Conservation (phyloP, 1,140 invertebrate genomes). For the Pemphigus obesinymphae region DNA sequence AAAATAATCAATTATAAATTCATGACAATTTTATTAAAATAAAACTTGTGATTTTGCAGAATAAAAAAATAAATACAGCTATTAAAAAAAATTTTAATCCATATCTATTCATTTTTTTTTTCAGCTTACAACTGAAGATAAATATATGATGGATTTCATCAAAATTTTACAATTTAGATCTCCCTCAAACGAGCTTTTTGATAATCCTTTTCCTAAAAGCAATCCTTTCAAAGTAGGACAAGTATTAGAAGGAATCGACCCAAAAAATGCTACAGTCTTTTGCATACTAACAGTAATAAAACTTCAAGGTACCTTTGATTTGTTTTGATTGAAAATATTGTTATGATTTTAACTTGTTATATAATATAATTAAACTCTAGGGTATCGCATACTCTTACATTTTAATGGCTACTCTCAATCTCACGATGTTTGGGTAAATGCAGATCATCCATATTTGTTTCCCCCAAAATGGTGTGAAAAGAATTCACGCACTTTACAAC, state of each 20-base stretch:
- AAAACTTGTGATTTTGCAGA: neutral
- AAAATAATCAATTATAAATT: no score
- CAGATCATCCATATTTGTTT: constrained; percentile 85
- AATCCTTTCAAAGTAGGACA: constrained; percentile 78
- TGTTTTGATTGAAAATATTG: neutral
- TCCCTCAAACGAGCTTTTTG: neutral
- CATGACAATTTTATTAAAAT: neutral
- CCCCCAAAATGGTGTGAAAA: constrained; percentile 87
- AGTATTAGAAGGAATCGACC: constrained; percentile 92
- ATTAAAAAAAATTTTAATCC: neutral
- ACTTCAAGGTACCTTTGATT: constrained; percentile 59
- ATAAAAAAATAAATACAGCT: neutral
- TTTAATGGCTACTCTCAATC: constrained; percentile 87
- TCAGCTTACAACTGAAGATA: neutral
- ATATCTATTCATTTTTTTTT: neutral
- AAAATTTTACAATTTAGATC: neutral
- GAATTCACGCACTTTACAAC: constrained; percentile 66
- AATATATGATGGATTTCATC: no score
- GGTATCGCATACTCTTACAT: constrained; percentile 77
- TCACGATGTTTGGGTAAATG: constrained; percentile 92
- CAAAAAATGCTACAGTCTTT: constrained; percentile 79
- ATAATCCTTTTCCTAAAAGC: constrained; percentile 10
- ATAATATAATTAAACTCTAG: constrained; percentile 48
- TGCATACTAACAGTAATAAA: constrained; percentile 88
- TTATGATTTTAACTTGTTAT: neutral